Percentiles rank a stretch among this genome's conserved stretches.
Conservation (phyloP, 2,888 invertebrate species). For the Ormyrus pomaceus region DNA sequence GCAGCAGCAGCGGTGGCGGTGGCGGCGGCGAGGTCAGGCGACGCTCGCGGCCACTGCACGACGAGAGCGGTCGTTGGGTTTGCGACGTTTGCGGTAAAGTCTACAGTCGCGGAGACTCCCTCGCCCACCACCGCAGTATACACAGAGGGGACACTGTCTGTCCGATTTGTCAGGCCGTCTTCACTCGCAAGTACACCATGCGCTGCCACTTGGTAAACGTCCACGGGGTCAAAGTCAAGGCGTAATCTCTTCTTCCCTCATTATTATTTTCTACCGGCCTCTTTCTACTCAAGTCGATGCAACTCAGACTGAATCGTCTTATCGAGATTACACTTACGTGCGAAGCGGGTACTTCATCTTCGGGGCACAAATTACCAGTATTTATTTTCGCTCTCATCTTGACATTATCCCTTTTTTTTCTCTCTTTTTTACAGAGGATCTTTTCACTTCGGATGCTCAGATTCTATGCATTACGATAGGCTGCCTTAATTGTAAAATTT, state of each 20-base stretch:
- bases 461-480: too few relatives aligned
- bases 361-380: neutral
- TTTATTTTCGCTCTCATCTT: neutral
- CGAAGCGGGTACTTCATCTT: neutral
- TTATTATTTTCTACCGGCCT: too few relatives aligned
- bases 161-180: constrained; percentile 74
- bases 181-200: constrained; percentile 75
- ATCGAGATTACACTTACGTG: neutral
- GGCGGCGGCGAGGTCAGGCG: constrained; percentile 61
- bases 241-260: constrained; percentile 11
- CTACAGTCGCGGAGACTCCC: constrained; percentile 75
- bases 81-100: constrained; percentile 76
- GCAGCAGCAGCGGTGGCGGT: constrained; percentile 46
- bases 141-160: constrained; percentile 75
- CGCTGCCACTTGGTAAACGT: constrained; percentile 74
- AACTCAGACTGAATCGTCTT: too few relatives aligned
- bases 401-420: neutral
- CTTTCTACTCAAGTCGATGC: too few relatives aligned
- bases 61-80: constrained; percentile 73
- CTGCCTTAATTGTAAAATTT: constrained; percentile 7
- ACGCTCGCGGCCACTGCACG: constrained; percentile 71
- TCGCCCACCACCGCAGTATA: constrained; percentile 75
- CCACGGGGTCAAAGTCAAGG: constrained; percentile 69
- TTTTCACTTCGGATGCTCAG: too few relatives aligned
- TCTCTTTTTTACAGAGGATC: neutral